phyloP scores from a whole-genome alignment of 2,113 vertebrate genomes.

The Aegotheles bennettii region DNA sequence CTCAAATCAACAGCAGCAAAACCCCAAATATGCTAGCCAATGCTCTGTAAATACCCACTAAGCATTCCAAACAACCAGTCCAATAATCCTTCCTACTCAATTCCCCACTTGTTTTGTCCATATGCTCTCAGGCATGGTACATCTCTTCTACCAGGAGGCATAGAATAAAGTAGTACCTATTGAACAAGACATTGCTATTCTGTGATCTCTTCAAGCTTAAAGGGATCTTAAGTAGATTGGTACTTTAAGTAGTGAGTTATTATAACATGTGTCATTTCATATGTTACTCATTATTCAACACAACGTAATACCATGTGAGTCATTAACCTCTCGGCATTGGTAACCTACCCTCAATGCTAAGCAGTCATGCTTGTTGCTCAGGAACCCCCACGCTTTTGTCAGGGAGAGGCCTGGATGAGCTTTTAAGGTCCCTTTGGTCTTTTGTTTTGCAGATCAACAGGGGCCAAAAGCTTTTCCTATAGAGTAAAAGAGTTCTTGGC shows the following conservation, averaged over 20 bases:
- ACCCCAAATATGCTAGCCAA: background rate
- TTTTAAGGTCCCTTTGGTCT: slow-evolving; percentile 24
- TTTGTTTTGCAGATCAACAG: slow-evolving; percentile 33
- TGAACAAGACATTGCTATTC: slow-evolving; percentile 37
- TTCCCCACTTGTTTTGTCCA: background rate
- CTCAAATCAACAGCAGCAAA: slow-evolving; percentile 5
- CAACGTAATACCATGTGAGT: slow-evolving; percentile 44
- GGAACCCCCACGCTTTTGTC: background rate
- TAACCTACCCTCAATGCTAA: slow-evolving; percentile 52
- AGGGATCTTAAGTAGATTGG: slow-evolving; percentile 49
- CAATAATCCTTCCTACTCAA: slow-evolving; percentile 34
- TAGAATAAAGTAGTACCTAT: slow-evolving; percentile 29
- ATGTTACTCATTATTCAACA: slow-evolving; percentile 63
- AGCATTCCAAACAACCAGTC: background rate
- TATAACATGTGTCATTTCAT: slow-evolving; percentile 64
- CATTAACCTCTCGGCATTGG: slow-evolving; percentile 66
- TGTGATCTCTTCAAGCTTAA: slow-evolving; percentile 43
- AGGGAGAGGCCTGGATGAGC: background rate
- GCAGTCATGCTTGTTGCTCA: slow-evolving; percentile 49
- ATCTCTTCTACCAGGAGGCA: background rate
- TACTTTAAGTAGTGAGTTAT: slow-evolving; percentile 47
- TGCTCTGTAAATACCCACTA: background rate
- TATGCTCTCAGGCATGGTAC: background rate
- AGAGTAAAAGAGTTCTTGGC: background rate
- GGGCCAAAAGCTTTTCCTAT: background rate